These are phyloP conservation scores for Aix galericulata DNA, from an alignment of 2,113 vertebrate genomes.

Conservation along the genomic window DNA sequence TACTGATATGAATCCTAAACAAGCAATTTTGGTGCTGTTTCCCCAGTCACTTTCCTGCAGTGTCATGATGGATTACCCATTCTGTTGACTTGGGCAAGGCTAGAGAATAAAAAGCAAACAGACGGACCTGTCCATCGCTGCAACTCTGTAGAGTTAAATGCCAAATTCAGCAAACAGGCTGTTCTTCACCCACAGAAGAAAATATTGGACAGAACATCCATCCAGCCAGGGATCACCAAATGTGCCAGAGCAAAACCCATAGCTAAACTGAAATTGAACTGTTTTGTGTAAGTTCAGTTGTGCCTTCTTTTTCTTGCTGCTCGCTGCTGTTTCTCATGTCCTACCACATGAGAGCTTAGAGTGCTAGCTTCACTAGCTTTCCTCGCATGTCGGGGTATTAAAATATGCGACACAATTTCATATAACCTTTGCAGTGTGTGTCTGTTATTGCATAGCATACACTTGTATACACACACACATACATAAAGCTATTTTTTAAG, in stretches of 20 bases:
- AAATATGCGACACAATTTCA: neutral
- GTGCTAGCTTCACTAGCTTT: neutral
- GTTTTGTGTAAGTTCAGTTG: neutral
- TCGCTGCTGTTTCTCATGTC: neutral
- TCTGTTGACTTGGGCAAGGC: conserved; percentile 30
- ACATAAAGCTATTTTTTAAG: conserved; percentile 47
- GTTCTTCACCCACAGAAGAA: neutral
- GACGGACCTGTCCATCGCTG: neutral
- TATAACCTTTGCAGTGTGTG: neutral
- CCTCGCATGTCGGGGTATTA: neutral
- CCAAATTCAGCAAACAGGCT: neutral
- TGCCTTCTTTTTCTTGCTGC: neutral
- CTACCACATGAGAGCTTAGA: neutral
- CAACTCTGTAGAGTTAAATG: neutral
- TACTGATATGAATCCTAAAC: neutral
- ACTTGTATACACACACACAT: neutral
- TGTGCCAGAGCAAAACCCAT: neutral
- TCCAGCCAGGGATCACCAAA: neutral
- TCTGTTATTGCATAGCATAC: neutral
- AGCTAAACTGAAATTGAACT: neutral
- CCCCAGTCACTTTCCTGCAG: neutral
- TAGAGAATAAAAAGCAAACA: neutral
- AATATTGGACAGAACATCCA: neutral
- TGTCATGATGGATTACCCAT: neutral
- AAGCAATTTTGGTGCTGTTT: neutral